Base-by-base conservation (phyloP, 2,113 vertebrate species). In the Hemiscyllium ocellatum region DNA sequence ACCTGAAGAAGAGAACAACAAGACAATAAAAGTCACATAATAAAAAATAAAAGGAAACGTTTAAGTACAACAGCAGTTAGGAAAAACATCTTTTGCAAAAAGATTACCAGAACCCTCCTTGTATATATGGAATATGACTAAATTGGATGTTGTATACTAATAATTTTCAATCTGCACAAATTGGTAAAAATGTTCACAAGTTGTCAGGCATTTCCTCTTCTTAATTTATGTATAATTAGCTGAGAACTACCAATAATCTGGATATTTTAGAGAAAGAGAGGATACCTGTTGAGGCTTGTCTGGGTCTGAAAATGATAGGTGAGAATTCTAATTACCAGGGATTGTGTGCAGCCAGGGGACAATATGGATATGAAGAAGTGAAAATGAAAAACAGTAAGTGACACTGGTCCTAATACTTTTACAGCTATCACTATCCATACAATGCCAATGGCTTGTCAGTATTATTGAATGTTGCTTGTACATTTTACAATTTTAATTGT, bases 251-350 rank as follows among this genome's bases (percentile, higher is more conserved):
- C 96, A 95, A 95, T 26, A 78, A 96, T 96, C 96, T 96, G 96
- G 97, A 96, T n/a, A 96, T 96, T 95, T 95, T 50, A 95, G 20
- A 69, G 96, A 96, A 96, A 96, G 96, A 69, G 68, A 68, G 0
- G 85, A 50, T 96, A 96, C 97, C 97, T 96, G 98, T 96, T 13
- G 20, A 96, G 96, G 96, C 97, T 96, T 29, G 97, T 96, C 96
- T 96, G 3, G 0, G 29, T 95, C 61, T 66, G 0, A 22, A 95
- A 96, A 80, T 78, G 85, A 69, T 72, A 42, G 72, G 96, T 68
- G 50, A 95, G 90, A 94, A n/a, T 7, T 91, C 94, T 96, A 96
- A 96, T 96, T 95, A 96, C 3, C 24, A 66, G 61, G 78, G 56
- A 68, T 17, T 96, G 89, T 50, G 95, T 96, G 89, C 95, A 91